Evolutionary conservation across 2,113 vertebrate species (phyloP).

Genomic region (Chauna torquata): DNA sequence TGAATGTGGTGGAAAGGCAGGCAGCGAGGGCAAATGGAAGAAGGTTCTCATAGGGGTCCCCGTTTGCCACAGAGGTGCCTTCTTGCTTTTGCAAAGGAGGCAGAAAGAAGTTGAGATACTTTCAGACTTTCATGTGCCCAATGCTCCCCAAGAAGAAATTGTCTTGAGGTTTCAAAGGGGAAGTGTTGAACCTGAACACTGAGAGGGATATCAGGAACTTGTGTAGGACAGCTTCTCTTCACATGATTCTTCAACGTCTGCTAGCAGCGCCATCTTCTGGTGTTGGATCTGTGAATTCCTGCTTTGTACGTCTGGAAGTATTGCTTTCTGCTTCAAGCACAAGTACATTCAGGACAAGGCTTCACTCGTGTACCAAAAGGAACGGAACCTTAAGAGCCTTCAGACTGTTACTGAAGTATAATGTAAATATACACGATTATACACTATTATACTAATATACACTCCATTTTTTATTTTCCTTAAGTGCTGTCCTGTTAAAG

Average conservation of each 20-base stretch:
- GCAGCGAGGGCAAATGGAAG: not conserved
- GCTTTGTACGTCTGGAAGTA: fast-evolving
- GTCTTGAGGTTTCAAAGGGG: not conserved
- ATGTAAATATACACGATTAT: fast-evolving
- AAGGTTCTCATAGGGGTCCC: not conserved
- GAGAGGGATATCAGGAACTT: not conserved
- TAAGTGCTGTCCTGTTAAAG: not conserved
- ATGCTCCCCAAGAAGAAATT: not conserved
- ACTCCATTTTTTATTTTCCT: fast-evolving
- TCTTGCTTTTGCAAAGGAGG: not conserved
- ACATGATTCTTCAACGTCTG: not conserved
- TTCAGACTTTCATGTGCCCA: not conserved
- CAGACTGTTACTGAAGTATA: not conserved
- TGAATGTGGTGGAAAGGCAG: not conserved
- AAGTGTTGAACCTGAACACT: not conserved
- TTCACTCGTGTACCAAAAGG: not conserved
- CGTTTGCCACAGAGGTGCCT: not conserved
- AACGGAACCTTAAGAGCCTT: not conserved
- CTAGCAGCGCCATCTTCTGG: not conserved
- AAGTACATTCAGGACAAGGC: fast-evolving
- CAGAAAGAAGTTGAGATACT: not conserved
- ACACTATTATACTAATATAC: too few species aligned
- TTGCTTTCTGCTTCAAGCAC: not conserved
- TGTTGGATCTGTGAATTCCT: not conserved
- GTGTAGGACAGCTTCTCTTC: not conserved